Evolutionary conservation across 2,797 vertebrate genomes (phyloP), one percentile per base, ranked within the genome.

Genomic region (Gallinago solitaria): DNA sequence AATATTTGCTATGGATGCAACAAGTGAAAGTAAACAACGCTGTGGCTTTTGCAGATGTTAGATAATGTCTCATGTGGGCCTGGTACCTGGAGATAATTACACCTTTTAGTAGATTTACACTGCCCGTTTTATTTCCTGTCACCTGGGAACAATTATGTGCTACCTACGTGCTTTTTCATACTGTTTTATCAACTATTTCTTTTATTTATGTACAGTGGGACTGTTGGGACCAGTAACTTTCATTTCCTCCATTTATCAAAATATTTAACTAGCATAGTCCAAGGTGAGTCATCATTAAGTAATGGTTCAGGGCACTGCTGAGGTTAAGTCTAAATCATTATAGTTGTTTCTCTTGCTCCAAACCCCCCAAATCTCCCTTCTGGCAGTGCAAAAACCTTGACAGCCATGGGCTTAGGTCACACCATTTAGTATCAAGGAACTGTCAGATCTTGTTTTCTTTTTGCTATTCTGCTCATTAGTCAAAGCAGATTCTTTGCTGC

Each of bases 361-460:
- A 33, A 79, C 61, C 48, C 93, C 84, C 64, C 47, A 96, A 39
- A 90, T 95, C 93, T 97, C 71, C 95, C 97, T 96, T 57, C 83
- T 88, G 93, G 95, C 96, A 94, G 25, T 97, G 67, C 71, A 95
- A 86, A 91, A 91, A 87, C 54, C 80, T 88, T 95, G 95, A 82
- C 79, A 95, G 89, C 57, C 87, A 35, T 93, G 93, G 96, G 94
- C 87, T 96, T 94, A 96, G 85, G 96, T 97, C 87, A 93, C 59
- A 91, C 64, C 68, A 78, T 59, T 97, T 90, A 96, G 68, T 96
- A 95, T 92, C 90, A 95, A 97, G 96, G 63, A 95, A 43, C 70
- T 97, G 97, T 95, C 96, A 97, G 95, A 71, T 60, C 80, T 75
- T 57, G 94, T 97, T 97, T 97, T 80, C 69, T 96, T 95, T 92